Evolutionary conservation across 2,888 invertebrate genomes (phyloP), one percentile per base, ranked within the genome.

Genomic region (Eupithecia insigniata): DNA sequence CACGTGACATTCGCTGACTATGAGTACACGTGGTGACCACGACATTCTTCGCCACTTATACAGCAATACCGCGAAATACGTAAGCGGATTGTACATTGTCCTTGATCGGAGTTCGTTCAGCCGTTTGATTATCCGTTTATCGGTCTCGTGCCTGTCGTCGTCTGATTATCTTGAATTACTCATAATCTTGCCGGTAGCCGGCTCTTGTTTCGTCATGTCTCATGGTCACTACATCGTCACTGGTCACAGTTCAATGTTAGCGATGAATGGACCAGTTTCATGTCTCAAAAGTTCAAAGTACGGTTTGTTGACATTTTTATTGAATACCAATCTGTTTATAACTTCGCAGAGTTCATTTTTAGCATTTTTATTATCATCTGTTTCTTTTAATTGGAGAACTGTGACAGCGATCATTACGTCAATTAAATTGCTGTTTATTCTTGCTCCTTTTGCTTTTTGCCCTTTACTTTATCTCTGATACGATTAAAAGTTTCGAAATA

Each of bases 221-320:
- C 74, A 71, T 58, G 75, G 76, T 58, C 73, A 16, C 70, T n/a
- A 70, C 68, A n/a, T n/a, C n/a, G 73, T 68, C 78, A 76, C 70
- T 65, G 75, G 72, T 39, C 74, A 76, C 72, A 72, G 79, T 75
- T 78, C 79, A 79, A 73, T 76, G 78, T 73, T 76, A 72, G 74
- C 74, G 69, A 78, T 76, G 74, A 75, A 77, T 75, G 75, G 73
- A 74, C 72, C 71, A 71, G 67, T 70, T 67, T 66, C 62, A 66
- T 74, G 67, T 72, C 72, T 32, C 71, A 51, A 65, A 74, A 78
- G 75, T 76, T 79, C 78, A 78, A 74, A 78, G 66, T 67, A 69
- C 71, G 67, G 66, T 66, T 70, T 73, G 58, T 69, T 60, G 64
- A 66, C 60, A 61, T 39, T 66, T 76, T 76, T 69, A 74, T 71